phyloP scores from a whole-genome alignment of 2,888 invertebrate species.

The Eupithecia dodoneata region DNA sequence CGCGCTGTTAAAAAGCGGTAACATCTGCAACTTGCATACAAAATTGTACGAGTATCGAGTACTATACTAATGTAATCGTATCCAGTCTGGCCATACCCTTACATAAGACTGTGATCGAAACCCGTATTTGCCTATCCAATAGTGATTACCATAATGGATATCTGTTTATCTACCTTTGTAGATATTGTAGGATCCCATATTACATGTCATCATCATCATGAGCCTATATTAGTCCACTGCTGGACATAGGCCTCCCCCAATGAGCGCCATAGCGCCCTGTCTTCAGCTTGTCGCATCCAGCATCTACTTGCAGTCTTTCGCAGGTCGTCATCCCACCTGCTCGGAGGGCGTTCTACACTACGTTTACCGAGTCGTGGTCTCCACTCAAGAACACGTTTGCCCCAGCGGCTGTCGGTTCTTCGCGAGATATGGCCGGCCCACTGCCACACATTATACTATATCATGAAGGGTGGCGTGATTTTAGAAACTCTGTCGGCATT shows the following conservation, averaged over 20 bases:
- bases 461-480: not conserved
- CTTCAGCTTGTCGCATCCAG: too few relatives aligned
- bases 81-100: not conserved
- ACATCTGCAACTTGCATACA: not conserved
- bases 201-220: too few relatives aligned
- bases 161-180: slow-evolving; percentile 2
- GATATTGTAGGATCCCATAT: not conserved
- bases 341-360: too few relatives aligned
- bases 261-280: too few relatives aligned
- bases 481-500: not conserved
- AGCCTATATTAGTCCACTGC: too few relatives aligned
- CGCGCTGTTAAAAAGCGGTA: not conserved
- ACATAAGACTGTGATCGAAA: not conserved
- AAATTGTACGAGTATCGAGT: not conserved
- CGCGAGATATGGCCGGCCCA: too few relatives aligned
- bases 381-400: too few relatives aligned
- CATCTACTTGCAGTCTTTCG: too few relatives aligned
- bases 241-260: too few relatives aligned
- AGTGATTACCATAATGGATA: slow-evolving; percentile 13
- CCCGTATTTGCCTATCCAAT: slow-evolving; percentile 1
- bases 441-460: not conserved
- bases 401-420: too few relatives aligned
- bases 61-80: not conserved
- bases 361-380: too few relatives aligned
- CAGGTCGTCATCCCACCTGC: too few relatives aligned